phyloP scores from a whole-genome alignment of 2,888 invertebrate species.

The Ferdinandea cuprea region DNA sequence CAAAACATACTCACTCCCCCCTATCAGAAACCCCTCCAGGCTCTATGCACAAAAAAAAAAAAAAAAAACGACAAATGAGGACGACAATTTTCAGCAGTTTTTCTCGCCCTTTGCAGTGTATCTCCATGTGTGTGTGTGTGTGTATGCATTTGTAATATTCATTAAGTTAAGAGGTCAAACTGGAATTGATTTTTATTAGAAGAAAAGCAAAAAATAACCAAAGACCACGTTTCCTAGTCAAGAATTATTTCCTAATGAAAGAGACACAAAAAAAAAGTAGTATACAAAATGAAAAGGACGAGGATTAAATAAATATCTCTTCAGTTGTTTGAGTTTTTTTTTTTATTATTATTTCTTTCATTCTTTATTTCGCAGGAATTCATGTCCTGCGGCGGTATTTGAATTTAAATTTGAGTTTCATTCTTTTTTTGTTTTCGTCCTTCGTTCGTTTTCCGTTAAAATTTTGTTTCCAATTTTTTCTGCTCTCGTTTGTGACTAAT shows the following conservation, averaged over 20 bases:
- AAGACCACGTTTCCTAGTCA: slow-evolving; percentile 13
- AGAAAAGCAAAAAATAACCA: slow-evolving; percentile 12
- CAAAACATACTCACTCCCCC: not conserved
- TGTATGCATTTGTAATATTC: slow-evolving; percentile 47
- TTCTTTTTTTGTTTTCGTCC: slow-evolving; percentile 9
- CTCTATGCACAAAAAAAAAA: too few species aligned
- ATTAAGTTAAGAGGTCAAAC: slow-evolving; percentile 69
- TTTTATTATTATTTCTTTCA: too few species aligned
- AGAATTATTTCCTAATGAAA: slow-evolving; percentile 52
- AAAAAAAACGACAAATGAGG: slow-evolving; percentile 20
- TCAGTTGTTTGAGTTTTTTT: slow-evolving; percentile 32
- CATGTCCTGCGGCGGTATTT: slow-evolving; percentile 46
- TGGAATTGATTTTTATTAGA: slow-evolving; percentile 48
- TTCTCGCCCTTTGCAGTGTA: slow-evolving; percentile 26
- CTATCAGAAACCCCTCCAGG: not conserved
- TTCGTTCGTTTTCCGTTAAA: not conserved
- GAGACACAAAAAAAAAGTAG: slow-evolving; percentile 13
- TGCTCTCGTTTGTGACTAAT: slow-evolving; percentile 50
- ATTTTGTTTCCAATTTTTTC: slow-evolving; percentile 9
- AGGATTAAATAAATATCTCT: slow-evolving; percentile 57
- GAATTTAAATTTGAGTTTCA: slow-evolving; percentile 57
- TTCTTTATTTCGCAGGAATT: slow-evolving; percentile 36
- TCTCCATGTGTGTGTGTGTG: too few species aligned
- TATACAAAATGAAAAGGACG: slow-evolving; percentile 31
- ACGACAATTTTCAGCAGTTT: slow-evolving; percentile 10